These are phyloP conservation scores for Irena cyanogastra DNA, from an alignment of 2,113 vertebrate species.

Conservation along the genomic window DNA sequence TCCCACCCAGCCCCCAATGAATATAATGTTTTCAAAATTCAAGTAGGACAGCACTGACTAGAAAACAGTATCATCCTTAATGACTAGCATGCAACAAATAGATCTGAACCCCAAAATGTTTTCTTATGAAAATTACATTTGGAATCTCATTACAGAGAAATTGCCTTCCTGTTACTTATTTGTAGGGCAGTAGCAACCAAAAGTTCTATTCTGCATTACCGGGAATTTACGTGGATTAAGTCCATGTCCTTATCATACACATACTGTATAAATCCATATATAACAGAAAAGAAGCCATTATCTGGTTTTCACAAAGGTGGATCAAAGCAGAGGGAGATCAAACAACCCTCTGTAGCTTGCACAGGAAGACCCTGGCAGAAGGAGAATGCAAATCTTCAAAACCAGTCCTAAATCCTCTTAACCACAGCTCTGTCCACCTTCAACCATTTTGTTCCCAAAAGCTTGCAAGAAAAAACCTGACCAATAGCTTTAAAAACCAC, in stretches of 20 bases:
- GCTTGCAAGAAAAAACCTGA: not conserved
- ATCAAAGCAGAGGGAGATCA: not conserved
- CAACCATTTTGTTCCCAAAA: not conserved
- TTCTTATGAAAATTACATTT: not conserved
- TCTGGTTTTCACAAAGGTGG: not conserved
- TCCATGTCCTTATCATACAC: not conserved
- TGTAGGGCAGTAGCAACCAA: not conserved
- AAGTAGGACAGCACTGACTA: not conserved
- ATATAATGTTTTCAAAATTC: not conserved
- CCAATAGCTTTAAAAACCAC: not conserved
- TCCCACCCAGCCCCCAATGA: not conserved
- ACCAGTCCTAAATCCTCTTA: not conserved
- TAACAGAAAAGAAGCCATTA: not conserved
- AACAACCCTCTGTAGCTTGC: not conserved
- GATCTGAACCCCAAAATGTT: not conserved
- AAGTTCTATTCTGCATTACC: not conserved
- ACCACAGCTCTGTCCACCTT: not conserved
- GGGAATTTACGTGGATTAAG: not conserved
- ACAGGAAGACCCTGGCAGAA: not conserved
- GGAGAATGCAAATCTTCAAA: not conserved
- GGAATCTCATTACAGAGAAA: not conserved
- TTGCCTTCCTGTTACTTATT: not conserved
- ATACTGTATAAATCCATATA: not conserved
- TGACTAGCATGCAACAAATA: not conserved
- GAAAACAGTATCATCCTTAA: not conserved